These are phyloP conservation scores for Cavia aperea DNA, from an alignment of 2,113 vertebrate species.

Conservation along the genomic window DNA sequence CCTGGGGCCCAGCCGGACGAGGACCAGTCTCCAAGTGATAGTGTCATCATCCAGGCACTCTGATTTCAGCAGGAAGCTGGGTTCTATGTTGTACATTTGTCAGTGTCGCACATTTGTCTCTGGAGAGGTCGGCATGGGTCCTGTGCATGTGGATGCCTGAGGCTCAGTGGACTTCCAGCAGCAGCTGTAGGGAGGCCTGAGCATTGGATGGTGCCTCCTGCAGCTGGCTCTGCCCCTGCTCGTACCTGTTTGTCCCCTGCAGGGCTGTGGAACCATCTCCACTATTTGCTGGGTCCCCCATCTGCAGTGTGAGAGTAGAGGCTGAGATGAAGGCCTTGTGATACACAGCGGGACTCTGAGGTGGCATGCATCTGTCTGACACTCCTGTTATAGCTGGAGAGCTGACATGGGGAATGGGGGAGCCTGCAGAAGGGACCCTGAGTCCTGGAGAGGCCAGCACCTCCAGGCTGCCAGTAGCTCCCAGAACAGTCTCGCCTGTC, in stretches of 20 bases:
- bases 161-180: not conserved
- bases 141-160: not conserved
- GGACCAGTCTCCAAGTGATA: not conserved
- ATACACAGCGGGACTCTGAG: not conserved
- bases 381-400: rapidly evolving
- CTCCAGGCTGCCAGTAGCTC: not conserved
- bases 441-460: not conserved
- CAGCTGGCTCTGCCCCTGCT: not conserved
- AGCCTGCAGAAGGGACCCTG: rapidly evolving
- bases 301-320: not conserved
- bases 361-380: not conserved
- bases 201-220: not conserved
- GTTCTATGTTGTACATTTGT: not conserved
- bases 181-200: not conserved
- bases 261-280: rapidly evolving
- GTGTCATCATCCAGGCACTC: rapidly evolving
- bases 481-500: not conserved
- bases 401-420: not conserved
- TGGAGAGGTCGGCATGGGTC: not conserved
- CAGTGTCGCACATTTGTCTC: not conserved
- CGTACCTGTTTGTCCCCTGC: not conserved
- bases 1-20: rapidly evolving
- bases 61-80: not conserved
- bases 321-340: rapidly evolving
- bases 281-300: rapidly evolving